Percentiles rank a stretch among this genome's conserved stretches.
Evolutionary conservation across 2,797 vertebrate species (phyloP).

Genomic region (Myotis myotis): DNA sequence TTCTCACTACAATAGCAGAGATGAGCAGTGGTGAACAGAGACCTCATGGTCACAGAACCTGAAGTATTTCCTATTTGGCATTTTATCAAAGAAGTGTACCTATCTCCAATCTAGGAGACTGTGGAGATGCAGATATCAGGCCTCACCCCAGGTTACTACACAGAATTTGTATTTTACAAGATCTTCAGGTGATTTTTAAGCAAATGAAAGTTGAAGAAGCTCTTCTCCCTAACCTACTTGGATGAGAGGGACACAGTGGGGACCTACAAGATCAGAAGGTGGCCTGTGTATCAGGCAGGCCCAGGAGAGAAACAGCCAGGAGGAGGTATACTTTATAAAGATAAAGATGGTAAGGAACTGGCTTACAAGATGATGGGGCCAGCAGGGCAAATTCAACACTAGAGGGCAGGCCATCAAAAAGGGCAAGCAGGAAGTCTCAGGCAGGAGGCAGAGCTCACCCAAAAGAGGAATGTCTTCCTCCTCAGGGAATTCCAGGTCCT

Average conservation of each 20-base stretch:
- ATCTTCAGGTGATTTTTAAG: background rate
- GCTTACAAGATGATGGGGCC: rapidly evolving
- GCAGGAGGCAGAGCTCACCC: rapidly evolving
- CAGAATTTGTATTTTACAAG: background rate
- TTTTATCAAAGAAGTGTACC: background rate
- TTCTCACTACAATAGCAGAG: background rate
- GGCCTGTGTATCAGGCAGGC: background rate
- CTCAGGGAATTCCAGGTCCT: background rate
- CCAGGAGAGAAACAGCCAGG: background rate
- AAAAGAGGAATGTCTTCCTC: background rate
- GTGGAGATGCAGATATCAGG: background rate
- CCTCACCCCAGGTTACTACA: background rate
- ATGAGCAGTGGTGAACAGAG: background rate
- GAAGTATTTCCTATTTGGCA: background rate
- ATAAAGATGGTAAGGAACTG: rapidly evolving
- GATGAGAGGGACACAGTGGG: background rate
- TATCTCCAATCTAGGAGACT: background rate
- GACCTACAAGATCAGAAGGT: too few species aligned
- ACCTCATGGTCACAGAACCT: too few species aligned
- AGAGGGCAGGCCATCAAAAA: rapidly evolving
- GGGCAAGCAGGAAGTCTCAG: too few species aligned
- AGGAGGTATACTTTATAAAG: background rate
- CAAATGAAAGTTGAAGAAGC: background rate
- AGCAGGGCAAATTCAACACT: rapidly evolving
- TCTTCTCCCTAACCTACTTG: too few species aligned